Evolutionary conservation across 2,113 vertebrate genomes (phyloP), one percentile per base, ranked within the genome.

Genomic region (Epinephelus fuscoguttatus): DNA sequence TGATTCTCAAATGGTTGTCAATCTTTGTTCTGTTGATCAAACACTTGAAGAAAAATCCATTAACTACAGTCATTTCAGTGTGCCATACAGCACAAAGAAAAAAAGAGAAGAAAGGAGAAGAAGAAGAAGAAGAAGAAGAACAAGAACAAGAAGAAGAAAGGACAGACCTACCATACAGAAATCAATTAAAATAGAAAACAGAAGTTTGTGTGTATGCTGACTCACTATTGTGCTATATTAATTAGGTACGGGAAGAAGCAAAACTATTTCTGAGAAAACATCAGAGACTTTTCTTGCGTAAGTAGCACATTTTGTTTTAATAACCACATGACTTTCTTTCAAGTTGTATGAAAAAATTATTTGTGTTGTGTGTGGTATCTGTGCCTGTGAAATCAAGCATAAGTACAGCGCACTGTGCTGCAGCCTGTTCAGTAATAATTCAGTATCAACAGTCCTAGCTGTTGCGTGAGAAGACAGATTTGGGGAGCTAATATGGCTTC

Each of bases 381-480:
- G 53, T 37, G 30, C 66, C 63, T 74, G 63, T 66, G 23, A 56
- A 70, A 42, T 71, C 11, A 13, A 64, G 52, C 21, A 70, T 70
- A 59, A 61, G 71, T 25, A 57, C 21, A 47, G 61, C 19, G 6
- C 45, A 2, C 61, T 9, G 17, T 18, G 55, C 23, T 37, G 19
- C 4, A 42, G 61, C 40, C 57, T 64, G 56, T 47, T 62, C 61
- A 73, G 60, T 55, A 81, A 82, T 75, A 70, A 78, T 70, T 73
- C 49, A 84, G 75, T 7, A 47, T 33, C 62, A 63, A 56, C 55
- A 75, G 60, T 49, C 12, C 19, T 23, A 4, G 69, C 33, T 19
- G 55, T 83, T 15, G 84, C 78, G 71, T 90, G 84, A 80, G 68
- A 85, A 74, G 59, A 86, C 80, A 47, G 76, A 60, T 90, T 87